These are phyloP conservation scores for Petrosia ficiformis DNA, from an alignment of 37 sponge, comb jelly and placozoan genomes.

Conservation along the genomic window DNA sequence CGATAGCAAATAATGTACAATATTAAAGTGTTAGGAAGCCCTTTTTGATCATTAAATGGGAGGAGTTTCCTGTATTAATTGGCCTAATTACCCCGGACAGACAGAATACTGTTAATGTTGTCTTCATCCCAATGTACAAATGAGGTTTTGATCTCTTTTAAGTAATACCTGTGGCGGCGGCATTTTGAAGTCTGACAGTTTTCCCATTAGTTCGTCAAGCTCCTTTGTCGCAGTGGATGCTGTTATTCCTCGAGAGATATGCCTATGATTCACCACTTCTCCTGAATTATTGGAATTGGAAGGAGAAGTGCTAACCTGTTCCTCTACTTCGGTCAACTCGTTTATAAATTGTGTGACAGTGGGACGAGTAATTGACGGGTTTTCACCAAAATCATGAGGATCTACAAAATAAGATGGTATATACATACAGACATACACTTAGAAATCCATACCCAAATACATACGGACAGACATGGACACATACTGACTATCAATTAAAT, in stretches of 20 bases:
- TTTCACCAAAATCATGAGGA: not conserved
- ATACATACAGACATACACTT: slow-evolving; percentile 34
- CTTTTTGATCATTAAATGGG: no score
- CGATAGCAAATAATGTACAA: no score
- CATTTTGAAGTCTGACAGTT: slow-evolving; percentile 77
- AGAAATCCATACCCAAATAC: slow-evolving; percentile 19
- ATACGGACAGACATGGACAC: slow-evolving; percentile 12
- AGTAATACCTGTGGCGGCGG: slow-evolving; percentile 9
- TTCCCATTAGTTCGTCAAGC: slow-evolving; percentile 89
- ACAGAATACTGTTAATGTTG: no score
- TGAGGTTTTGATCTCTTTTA: no score
- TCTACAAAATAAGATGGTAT: not conserved
- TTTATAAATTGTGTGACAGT: slow-evolving; percentile 64
- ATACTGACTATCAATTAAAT: no score
- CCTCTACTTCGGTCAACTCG: slow-evolving; percentile 68
- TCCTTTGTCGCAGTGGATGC: slow-evolving; percentile 84
- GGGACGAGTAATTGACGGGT: slow-evolving; percentile 44
- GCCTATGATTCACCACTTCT: not conserved
- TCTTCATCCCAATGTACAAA: no score
- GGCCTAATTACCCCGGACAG: no score
- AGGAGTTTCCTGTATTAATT: no score
- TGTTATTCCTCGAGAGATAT: not conserved
- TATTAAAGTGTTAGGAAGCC: no score
- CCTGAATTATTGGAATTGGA: no score
- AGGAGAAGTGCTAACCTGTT: slow-evolving; percentile 22